phyloP scores from a whole-genome alignment of 2,113 vertebrate species.

The Saimiri boliviensis region DNA sequence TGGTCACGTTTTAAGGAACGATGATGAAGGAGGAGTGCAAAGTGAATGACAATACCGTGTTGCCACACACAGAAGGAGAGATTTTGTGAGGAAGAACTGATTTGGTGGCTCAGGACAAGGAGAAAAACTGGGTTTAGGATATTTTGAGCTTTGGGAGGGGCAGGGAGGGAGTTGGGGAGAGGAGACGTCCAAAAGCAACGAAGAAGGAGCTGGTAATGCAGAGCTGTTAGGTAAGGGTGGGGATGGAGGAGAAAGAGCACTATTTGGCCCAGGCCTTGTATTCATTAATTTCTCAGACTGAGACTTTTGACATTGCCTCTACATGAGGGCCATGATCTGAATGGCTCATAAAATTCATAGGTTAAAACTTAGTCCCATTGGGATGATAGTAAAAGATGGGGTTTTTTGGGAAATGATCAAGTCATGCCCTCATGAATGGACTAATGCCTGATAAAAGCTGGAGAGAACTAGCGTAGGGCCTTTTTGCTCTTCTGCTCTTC shows the following conservation, averaged over 20 bases:
- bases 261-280: background rate
- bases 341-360: background rate
- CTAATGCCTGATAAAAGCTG: background rate
- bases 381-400: background rate
- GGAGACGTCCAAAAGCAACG: background rate
- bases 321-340: background rate
- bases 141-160: background rate
- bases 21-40: background rate
- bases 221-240: background rate
- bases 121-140: background rate
- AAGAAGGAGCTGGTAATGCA: background rate
- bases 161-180: background rate
- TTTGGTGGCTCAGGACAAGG: background rate
- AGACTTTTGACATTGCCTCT: background rate
- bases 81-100: background rate
- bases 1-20: background rate
- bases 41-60: background rate
- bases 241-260: rapidly evolving
- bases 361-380: background rate
- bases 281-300: background rate
- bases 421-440: background rate
- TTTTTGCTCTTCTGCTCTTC: background rate
- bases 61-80: background rate
- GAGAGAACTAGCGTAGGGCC: no score
- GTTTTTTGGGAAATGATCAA: background rate